phyloP scores from a whole-genome alignment of 1,140 invertebrate species.

The Papilio aristodemus region DNA sequence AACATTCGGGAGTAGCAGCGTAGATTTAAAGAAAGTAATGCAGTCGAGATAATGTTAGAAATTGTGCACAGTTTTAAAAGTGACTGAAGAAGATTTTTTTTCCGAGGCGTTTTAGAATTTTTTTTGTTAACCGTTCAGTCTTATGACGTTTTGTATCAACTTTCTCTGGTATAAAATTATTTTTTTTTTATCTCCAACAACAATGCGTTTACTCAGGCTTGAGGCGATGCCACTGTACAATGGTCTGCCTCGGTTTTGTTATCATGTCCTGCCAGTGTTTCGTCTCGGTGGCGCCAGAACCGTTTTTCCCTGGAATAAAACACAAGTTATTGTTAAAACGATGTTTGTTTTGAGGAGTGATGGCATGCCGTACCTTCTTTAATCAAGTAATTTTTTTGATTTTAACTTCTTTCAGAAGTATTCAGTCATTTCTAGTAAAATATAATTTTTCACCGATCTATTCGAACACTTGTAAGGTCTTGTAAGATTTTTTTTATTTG shows the following conservation, averaged over 20 bases:
- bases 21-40: not conserved
- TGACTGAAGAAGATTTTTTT: constrained; percentile 44
- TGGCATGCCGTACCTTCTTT: too few relatives aligned
- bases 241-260: constrained; percentile 94
- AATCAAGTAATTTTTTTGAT: too few relatives aligned
- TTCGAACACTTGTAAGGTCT: too few relatives aligned
- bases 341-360: constrained; percentile 11
- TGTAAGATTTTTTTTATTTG: too few relatives aligned
- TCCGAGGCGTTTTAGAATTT: constrained; percentile 48
- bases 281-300: constrained; percentile 93
- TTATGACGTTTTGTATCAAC: constrained; percentile 67
- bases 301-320: constrained; percentile 89
- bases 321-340: constrained; percentile 25
- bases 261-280: constrained; percentile 99
- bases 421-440: too few relatives aligned
- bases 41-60: not conserved
- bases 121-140: constrained; percentile 73
- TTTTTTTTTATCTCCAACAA: constrained; percentile 35
- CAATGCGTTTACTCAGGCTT: constrained; percentile 87
- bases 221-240: constrained; percentile 95
- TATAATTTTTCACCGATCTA: too few relatives aligned
- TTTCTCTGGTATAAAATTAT: constrained; percentile 45
- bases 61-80: constrained; percentile 18
- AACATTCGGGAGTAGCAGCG: not conserved
- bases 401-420: too few relatives aligned